These are phyloP conservation scores for Cephus sareptanus DNA, from an alignment of 2,888 invertebrate species.

Conservation along the genomic window DNA sequence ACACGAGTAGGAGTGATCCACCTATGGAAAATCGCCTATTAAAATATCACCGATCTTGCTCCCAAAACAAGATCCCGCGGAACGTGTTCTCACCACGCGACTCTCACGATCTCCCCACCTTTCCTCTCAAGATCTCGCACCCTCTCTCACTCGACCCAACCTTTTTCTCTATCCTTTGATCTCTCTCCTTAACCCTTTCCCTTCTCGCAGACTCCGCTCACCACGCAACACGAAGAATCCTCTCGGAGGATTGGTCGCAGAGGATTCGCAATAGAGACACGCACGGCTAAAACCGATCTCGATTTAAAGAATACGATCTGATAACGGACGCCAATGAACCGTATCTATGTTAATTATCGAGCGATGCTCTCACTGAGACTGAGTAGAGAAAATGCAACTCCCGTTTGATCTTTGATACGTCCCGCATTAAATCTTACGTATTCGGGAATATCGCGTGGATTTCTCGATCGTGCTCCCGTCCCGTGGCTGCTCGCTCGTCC, in stretches of 20 bases:
- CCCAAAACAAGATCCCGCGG: background rate
- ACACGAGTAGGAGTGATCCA: background rate
- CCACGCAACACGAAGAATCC: background rate
- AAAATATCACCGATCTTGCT: background rate
- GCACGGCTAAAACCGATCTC: background rate
- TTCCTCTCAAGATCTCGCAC: background rate
- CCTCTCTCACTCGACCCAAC: background rate
- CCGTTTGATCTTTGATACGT: background rate
- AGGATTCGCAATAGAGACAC: background rate
- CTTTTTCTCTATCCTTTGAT: background rate
- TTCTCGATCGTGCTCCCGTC: conserved; percentile 50
- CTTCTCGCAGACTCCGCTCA: background rate
- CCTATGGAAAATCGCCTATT: background rate
- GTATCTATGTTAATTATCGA: background rate
- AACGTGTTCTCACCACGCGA: conserved; percentile 2
- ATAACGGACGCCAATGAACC: background rate
- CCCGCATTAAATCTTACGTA: background rate
- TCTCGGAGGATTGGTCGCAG: background rate
- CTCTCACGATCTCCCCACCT: background rate
- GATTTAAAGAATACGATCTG: background rate
- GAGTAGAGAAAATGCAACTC: background rate
- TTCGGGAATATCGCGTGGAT: conserved; percentile 26
- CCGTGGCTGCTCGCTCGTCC: conserved; percentile 63
- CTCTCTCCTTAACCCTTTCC: conserved; percentile 5
- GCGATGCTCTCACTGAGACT: background rate